Percentiles rank a stretch among this genome's conserved stretches.
phyloP scores from a whole-genome alignment of 2,888 invertebrate species.

The Meghimatium bilineatum region DNA sequence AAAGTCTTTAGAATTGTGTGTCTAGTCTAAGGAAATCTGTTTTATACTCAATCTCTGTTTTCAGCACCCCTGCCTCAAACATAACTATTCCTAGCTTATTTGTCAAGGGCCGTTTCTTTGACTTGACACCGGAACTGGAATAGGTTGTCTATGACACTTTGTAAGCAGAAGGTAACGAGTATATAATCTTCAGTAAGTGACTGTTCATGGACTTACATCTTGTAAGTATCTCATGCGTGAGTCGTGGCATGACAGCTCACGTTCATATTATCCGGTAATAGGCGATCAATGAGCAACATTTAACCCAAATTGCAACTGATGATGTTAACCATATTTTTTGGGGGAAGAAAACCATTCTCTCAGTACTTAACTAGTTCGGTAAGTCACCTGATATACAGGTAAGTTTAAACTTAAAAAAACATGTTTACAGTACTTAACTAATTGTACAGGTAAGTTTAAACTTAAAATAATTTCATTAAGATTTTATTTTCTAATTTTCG shows the following conservation, averaged over 20 bases:
- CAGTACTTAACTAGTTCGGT: too few relatives aligned
- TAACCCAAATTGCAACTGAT: too few relatives aligned
- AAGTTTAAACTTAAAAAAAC: too few relatives aligned
- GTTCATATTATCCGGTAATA: background rate
- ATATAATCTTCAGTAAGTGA: slow-evolving; percentile 32
- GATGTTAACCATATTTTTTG: too few relatives aligned
- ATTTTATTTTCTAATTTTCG: too few relatives aligned
- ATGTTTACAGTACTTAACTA: too few relatives aligned
- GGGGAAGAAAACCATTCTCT: too few relatives aligned
- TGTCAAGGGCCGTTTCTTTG: slow-evolving; percentile 22
- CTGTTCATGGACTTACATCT: background rate
- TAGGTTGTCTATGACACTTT: slow-evolving; percentile 44
- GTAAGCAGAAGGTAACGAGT: slow-evolving; percentile 27
- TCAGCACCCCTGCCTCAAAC: slow-evolving; percentile 32
- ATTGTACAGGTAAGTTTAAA: too few relatives aligned
- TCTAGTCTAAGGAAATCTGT: slow-evolving; percentile 41
- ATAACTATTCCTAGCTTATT: slow-evolving; percentile 31
- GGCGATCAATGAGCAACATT: too few relatives aligned
- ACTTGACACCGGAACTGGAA: slow-evolving; percentile 41
- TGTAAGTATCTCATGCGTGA: background rate
- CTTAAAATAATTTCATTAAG: too few relatives aligned
- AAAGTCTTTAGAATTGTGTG: slow-evolving; percentile 39
- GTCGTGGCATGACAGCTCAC: background rate
- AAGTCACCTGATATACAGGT: too few relatives aligned
- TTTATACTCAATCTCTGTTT: slow-evolving; percentile 34